phyloP scores from a whole-genome alignment of 1,140 invertebrate genomes.

The Procambarus virginalis region DNA sequence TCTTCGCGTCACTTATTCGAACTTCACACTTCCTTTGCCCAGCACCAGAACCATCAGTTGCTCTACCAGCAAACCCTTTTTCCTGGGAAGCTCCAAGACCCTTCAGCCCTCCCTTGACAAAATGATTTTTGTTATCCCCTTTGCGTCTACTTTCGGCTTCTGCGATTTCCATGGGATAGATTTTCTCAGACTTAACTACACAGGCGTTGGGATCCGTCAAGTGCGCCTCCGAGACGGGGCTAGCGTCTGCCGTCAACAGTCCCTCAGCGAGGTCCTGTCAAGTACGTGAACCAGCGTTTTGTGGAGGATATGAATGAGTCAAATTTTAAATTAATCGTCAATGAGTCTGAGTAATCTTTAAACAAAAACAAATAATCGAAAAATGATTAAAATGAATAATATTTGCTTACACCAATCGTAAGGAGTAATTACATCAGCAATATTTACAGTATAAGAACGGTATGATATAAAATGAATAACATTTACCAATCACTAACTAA shows the following conservation, averaged over 20 bases:
- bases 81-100: neutral
- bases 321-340: too few species aligned
- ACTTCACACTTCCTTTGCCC: neutral
- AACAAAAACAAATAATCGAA: too few species aligned
- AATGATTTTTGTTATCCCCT: neutral
- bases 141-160: neutral
- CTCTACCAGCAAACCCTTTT: neutral
- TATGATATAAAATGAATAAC: too few species aligned
- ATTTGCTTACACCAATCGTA: too few species aligned
- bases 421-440: too few species aligned
- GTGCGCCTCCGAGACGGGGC: neutral
- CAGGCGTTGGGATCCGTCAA: neutral
- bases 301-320: neutral
- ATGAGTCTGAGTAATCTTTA: too few species aligned
- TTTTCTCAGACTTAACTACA: neutral
- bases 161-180: neutral
- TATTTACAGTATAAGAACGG: too few species aligned
- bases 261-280: neutral
- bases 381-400: too few species aligned
- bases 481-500: too few species aligned
- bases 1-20: neutral
- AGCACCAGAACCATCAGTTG: neutral
- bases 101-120: neutral
- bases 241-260: neutral
- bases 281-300: neutral